These are phyloP conservation scores for Bombus confusus DNA, from an alignment of 1,140 invertebrate species.

Conservation along the genomic window DNA sequence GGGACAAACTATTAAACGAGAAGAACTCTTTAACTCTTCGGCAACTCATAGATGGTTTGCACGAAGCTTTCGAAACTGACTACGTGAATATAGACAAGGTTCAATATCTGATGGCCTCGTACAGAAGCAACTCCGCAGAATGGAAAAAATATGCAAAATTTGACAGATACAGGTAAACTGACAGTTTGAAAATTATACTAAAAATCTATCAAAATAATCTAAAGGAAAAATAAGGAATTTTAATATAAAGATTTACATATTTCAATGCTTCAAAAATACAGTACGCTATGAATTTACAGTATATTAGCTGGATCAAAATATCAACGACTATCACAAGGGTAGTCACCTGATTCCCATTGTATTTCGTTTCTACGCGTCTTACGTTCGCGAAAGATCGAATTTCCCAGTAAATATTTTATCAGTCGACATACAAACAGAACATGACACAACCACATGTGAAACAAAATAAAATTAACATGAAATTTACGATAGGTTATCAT, in stretches of 20 bases:
- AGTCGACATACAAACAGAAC: constrained; percentile 38
- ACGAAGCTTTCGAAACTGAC: constrained; percentile 89
- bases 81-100: constrained; percentile 95
- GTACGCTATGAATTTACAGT: not conserved
- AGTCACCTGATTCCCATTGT: too few relatives aligned
- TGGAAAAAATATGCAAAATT: constrained; percentile 98
- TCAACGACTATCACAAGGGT: not conserved
- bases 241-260: not conserved
- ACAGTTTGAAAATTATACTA: not conserved
- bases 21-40: constrained; percentile 83
- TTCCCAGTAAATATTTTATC: constrained; percentile 18
- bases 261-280: too few relatives aligned
- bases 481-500: constrained; percentile 64
- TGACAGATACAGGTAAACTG: constrained; percentile 92
- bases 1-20: constrained; percentile 30
- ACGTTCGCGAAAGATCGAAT: constrained; percentile 23
- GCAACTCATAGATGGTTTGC: constrained; percentile 88
- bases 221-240: not conserved
- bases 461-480: constrained; percentile 59
- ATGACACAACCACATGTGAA: constrained; percentile 13
- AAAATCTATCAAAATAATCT: not conserved
- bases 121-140: constrained; percentile 93
- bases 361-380: too few relatives aligned
- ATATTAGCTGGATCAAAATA: not conserved
- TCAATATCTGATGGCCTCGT: constrained; percentile 90